Base-by-base conservation (phyloP, 1,140 invertebrate genomes). In the Tetragnatha versicolor region DNA sequence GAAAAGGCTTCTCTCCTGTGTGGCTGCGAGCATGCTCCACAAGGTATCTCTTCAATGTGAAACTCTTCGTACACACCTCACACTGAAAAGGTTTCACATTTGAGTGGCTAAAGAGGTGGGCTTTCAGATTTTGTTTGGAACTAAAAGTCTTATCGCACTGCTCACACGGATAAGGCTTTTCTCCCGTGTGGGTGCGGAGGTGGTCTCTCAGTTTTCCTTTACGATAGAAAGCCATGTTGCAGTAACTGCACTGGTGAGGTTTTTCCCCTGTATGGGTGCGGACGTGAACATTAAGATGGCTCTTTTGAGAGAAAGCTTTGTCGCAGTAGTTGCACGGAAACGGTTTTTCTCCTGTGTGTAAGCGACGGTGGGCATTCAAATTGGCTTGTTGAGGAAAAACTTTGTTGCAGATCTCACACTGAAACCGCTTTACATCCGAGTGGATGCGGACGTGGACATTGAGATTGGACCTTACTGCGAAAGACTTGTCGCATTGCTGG, bases 381-480 rank as follows among this genome's bases (percentile, higher is more conserved):
- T n/a, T 29, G 10, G 10, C 6, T n/a, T 37, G 35, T 14, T 25
- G 5, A 25, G 33, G 5, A 68, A 65, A 78, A 7, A 6, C 5
- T 82, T 90, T 91, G 42, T 87, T 86, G 79, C 90, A 91, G 12
- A 88, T 83, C 6, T 69, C 29, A 60, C 77, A 79, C 10, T 22
- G 1, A 29, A 58, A 58, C 12, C n/a, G 45, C n/a, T 70, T 79
- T 47, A 55, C 65, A 9, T 49, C 45, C 25, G 35, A 31, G 68
- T 78, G 75, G 37, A 35, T 49, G 20, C 9, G 17, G n/a, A n/a
- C 49, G 25, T 78, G 75, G 5, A 9, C 6, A 27, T 10, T 29
- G 14, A 78, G 31, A 55, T n/a, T 42, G 20, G 10, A 6, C 10
- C 17, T 53, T 2, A 9, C 7, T 14, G 33, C 14, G 39, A 65